Conservation (phyloP, 2,888 invertebrate genomes). For the Coenonympha glycerion region DNA sequence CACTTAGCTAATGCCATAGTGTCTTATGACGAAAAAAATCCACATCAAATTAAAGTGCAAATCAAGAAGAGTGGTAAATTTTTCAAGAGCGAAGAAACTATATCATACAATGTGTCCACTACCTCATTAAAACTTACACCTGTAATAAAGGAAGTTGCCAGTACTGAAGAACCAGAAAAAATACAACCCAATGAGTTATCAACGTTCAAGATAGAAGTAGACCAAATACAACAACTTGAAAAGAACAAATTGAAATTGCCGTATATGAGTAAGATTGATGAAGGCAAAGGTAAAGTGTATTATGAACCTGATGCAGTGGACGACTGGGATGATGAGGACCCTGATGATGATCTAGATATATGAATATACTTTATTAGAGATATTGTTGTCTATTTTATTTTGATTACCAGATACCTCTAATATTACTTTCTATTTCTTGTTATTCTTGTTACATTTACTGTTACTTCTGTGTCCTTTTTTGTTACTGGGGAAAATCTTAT, state of each 20-base stretch:
- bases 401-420: too few relatives aligned
- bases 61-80: constrained; percentile 75
- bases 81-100: constrained; percentile 57
- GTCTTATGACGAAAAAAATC: constrained; percentile 42
- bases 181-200: constrained; percentile 62
- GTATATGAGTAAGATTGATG: constrained; percentile 73
- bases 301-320: constrained; percentile 86
- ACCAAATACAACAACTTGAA: constrained; percentile 77
- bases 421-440: too few relatives aligned
- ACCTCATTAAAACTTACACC: constrained; percentile 44
- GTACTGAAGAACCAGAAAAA: constrained; percentile 52
- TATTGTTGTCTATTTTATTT: too few relatives aligned
- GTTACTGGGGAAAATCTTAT: too few relatives aligned
- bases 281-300: constrained; percentile 78
- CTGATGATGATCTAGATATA: constrained; percentile 88
- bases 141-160: constrained; percentile 42
- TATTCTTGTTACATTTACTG: too few relatives aligned
- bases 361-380: constrained; percentile 34
- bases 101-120: constrained; percentile 49
- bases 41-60: constrained; percentile 47
- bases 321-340: constrained; percentile 91
- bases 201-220: constrained; percentile 80
- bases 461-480: too few relatives aligned
- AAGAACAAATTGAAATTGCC: constrained; percentile 78
- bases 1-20: constrained; percentile 62